Percentiles rank a stretch among this genome's conserved stretches.
Evolutionary conservation across 2,113 vertebrate genomes (phyloP).

Genomic region (Nasalis larvatus): DNA sequence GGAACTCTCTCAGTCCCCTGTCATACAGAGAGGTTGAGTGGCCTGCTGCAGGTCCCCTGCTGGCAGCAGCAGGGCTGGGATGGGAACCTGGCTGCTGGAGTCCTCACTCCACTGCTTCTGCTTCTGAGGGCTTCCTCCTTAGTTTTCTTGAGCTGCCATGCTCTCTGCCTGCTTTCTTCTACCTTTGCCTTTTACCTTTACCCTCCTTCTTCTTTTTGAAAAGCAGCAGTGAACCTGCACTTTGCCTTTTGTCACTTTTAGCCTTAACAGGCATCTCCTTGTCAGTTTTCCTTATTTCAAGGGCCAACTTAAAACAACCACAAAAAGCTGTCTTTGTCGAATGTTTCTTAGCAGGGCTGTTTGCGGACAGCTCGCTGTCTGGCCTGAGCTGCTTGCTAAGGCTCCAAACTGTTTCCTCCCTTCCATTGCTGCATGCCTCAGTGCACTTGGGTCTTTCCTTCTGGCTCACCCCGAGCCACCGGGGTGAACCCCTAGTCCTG

Average conservation of each 20-base stretch:
- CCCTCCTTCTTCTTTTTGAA: background rate
- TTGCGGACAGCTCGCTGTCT: background rate
- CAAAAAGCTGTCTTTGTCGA: background rate
- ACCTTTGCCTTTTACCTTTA: background rate
- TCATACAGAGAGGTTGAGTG: background rate
- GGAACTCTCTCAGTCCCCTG: background rate
- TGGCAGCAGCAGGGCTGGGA: background rate
- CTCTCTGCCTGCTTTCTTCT: background rate
- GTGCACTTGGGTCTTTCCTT: background rate
- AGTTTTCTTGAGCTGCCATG: background rate
- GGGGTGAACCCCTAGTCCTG: background rate
- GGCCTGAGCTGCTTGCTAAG: background rate
- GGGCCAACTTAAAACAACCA: background rate
- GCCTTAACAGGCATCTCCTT: background rate
- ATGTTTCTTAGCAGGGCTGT: background rate
- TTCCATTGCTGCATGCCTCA: accelerated
- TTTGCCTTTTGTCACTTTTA: background rate
- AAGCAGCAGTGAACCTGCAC: background rate
- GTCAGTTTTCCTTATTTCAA: background rate
- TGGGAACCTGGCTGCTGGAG: background rate
- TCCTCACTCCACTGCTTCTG: background rate
- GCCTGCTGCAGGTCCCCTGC: background rate
- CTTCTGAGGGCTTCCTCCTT: background rate
- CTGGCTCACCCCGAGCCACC: background rate
- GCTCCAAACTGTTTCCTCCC: background rate